These are phyloP conservation scores for Hydrolagus colliei DNA, from an alignment of 2,797 vertebrate species.

Conservation along the genomic window DNA sequence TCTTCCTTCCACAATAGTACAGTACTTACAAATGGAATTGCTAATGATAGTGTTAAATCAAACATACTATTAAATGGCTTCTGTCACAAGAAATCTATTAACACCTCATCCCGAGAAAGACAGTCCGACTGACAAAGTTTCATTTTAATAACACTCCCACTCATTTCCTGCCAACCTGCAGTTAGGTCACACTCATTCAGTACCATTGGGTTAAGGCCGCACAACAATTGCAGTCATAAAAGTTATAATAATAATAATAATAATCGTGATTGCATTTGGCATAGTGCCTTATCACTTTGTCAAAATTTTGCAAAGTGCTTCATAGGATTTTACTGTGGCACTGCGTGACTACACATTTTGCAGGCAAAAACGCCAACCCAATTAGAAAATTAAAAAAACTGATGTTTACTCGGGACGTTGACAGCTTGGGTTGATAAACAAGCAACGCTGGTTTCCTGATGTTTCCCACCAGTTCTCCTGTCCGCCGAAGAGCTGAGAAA, in stretches of 20 bases:
- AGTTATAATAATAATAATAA: no score
- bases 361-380: no score
- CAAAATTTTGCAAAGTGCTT: no score
- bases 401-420: no score
- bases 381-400: no score
- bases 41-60: constrained; percentile 17
- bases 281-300: no score
- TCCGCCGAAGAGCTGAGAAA: neutral
- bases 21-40: neutral
- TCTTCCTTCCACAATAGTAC: no score
- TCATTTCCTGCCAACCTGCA: constrained; percentile 17
- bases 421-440: no score
- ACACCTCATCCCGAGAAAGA: neutral
- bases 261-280: no score
- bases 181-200: neutral
- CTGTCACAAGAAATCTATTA: neutral
- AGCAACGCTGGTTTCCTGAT: no score
- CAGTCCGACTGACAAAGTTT: neutral
- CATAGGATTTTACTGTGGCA: no score
- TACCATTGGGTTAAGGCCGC: neutral
- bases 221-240: neutral
- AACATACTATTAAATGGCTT: constrained; percentile 11
- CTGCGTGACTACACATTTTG: no score
- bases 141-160: constrained; percentile 13
- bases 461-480: neutral